Evolutionary conservation across 2,888 invertebrate species (phyloP).

Genomic region (Drosophila ezoana): DNA sequence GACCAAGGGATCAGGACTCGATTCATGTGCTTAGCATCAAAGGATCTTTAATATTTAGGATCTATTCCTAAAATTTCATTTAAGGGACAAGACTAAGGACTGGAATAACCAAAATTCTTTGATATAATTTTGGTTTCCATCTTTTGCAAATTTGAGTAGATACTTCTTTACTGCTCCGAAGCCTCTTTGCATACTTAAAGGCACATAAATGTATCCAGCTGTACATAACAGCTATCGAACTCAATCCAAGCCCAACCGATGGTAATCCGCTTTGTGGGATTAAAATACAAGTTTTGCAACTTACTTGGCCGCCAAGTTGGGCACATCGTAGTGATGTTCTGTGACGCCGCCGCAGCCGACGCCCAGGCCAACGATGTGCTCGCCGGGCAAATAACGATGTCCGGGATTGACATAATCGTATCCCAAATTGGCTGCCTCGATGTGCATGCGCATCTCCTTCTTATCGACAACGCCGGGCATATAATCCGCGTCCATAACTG

Average conservation of each 20-base stretch:
- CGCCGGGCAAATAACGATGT: slow-evolving; percentile 80
- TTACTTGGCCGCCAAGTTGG: slow-evolving; percentile 91
- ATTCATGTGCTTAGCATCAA: no score
- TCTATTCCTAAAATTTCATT: no score
- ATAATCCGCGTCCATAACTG: slow-evolving; percentile 95
- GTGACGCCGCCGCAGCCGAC: slow-evolving; percentile 71
- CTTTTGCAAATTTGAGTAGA: no score
- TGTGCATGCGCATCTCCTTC: slow-evolving; percentile 88
- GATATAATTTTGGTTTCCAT: no score
- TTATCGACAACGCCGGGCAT: slow-evolving; percentile 92
- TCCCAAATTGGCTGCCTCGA: slow-evolving; percentile 88
- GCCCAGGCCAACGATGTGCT: slow-evolving; percentile 77
- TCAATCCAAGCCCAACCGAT: slow-evolving; percentile 1
- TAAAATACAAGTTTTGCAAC: slow-evolving; percentile 36
- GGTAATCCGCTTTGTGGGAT: slow-evolving; percentile 34
- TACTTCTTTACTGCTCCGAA: no score
- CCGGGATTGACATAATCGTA: slow-evolving; percentile 92
- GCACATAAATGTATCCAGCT: no score
- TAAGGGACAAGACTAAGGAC: no score
- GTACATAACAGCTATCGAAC: no score
- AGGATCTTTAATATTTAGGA: no score
- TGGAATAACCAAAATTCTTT: no score
- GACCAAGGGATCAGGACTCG: no score
- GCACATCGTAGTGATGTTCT: slow-evolving; percentile 95
- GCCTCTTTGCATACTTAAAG: no score